Evolutionary conservation across 1,140 invertebrate species (phyloP).

Genomic region (Matsumurasca onukii): DNA sequence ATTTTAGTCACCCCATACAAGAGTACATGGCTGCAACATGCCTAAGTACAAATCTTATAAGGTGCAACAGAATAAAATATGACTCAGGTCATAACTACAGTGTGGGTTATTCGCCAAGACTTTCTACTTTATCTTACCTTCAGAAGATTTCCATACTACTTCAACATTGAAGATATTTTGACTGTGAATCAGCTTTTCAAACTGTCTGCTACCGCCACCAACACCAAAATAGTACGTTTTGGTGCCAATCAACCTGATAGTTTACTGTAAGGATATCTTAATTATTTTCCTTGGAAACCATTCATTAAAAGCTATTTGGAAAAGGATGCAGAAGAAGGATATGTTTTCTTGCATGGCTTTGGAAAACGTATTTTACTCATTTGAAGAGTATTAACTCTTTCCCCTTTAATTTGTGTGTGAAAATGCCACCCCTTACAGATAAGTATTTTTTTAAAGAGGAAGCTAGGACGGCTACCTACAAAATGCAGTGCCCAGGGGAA

Average conservation of each 20-base stretch:
- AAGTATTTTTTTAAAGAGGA: too few species aligned
- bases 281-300: neutral
- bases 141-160: conserved; percentile 54
- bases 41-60: too few species aligned
- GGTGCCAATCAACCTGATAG: conserved; percentile 67
- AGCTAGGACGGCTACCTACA: too few species aligned
- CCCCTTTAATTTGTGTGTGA: neutral
- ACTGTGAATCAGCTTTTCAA: conserved; percentile 61
- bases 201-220: conserved; percentile 74
- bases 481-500: too few species aligned
- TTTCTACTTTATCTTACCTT: too few species aligned
- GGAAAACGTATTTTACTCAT: neutral
- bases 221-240: conserved; percentile 91
- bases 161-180: conserved; percentile 55
- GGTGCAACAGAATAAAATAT: too few species aligned
- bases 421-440: neutral
- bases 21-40: too few species aligned
- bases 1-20: too few species aligned
- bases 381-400: neutral
- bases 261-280: neutral
- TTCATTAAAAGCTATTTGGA: neutral
- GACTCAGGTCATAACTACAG: too few species aligned
- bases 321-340: neutral
- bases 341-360: neutral
- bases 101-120: too few species aligned